Evolutionary conservation across 1,140 invertebrate species (phyloP), one percentile per base, ranked within the genome.

Genomic region (Vollenhovia emeryi): DNA sequence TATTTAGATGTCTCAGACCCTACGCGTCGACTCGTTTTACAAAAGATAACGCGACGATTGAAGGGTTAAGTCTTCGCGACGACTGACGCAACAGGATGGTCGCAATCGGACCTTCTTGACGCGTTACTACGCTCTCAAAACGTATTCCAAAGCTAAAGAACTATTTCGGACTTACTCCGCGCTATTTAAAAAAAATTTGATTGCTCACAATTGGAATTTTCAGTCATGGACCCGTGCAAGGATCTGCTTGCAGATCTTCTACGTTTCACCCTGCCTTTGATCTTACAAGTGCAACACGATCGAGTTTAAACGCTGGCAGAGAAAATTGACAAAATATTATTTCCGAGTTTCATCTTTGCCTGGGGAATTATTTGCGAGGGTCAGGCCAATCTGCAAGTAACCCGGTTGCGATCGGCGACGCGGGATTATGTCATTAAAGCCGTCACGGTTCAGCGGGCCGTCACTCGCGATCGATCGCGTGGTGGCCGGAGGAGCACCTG

Each of bases 361-460:
- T 5, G 21, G 50, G 2, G 57, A 6, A 59, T 62, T 18, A 1
- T 30, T 33, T n/a, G 8, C 30, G 33, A 36, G 33, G 8, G 7
- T 33, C 7, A 30, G 30, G n/a, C 8, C 18, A 40, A 62, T 62
- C 30, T 36, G 7, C 1, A n/a, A 66, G 30, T 55, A 40, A 55
- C 64, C n/a, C 11, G 18, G 6, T 69, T 36, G 50, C 50, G 50
- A 62, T 36, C 59, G 18, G 50, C 36, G 76, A 57, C n/a, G 43
- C 36, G 62, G 11, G 45, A 90, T 90, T 90, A 90, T 82, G 84
- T 89, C 87, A 82, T 91, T 91, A 91, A 87, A 85, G 73, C 79
- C 60, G 60, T 79, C 43, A 90, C 84, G 87, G 87, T 88, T 91
- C 89, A 89, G n/a, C 85, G 89, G 84, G 80, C 83, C 66, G 87